Evolutionary conservation across 2,113 vertebrate species (phyloP).

Genomic region (Brachirus orientalis): DNA sequence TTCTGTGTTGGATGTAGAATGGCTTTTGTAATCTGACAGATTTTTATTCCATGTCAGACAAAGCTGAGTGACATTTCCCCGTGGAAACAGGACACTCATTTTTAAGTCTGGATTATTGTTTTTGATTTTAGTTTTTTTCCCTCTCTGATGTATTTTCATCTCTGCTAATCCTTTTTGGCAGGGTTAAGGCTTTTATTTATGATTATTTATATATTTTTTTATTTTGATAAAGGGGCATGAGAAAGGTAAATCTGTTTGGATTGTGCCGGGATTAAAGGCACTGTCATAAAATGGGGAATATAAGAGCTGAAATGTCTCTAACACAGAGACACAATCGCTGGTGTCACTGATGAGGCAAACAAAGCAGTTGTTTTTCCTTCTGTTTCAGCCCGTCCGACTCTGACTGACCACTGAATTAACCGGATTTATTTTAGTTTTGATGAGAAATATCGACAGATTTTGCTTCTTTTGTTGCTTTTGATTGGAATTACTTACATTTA

Average conservation of each 20-base stretch:
- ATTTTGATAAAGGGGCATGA: slow-evolving; percentile 12
- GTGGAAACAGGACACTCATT: slow-evolving; percentile 32
- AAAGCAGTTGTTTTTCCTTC: not conserved
- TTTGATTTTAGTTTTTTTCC: too few species aligned
- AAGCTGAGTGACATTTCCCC: slow-evolving; percentile 5
- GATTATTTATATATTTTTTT: too few species aligned
- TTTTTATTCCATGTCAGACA: not conserved
- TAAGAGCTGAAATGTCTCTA: slow-evolving; percentile 56
- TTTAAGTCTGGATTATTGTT: slow-evolving; percentile 68
- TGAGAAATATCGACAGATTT: too few species aligned
- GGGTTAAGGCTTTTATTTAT: slow-evolving; percentile 37
- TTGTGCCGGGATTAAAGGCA: slow-evolving; percentile 61
- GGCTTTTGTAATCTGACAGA: not conserved
- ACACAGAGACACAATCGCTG: slow-evolving; percentile 40
- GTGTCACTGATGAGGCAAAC: slow-evolving; percentile 22
- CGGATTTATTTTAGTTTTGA: too few species aligned
- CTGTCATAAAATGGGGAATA: slow-evolving; percentile 37
- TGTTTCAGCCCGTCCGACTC: not conserved
- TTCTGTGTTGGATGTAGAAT: not conserved
- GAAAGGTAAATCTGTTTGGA: slow-evolving; percentile 68
- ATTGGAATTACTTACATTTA: too few species aligned
- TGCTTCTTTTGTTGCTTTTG: too few species aligned
- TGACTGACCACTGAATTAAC: too few species aligned
- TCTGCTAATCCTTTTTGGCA: slow-evolving; percentile 55
- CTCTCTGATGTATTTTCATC: too few species aligned